phyloP scores from a whole-genome alignment of 30 jellyfish, hydroid and myxozoan genomes.

The Chironex yamaguchii region DNA sequence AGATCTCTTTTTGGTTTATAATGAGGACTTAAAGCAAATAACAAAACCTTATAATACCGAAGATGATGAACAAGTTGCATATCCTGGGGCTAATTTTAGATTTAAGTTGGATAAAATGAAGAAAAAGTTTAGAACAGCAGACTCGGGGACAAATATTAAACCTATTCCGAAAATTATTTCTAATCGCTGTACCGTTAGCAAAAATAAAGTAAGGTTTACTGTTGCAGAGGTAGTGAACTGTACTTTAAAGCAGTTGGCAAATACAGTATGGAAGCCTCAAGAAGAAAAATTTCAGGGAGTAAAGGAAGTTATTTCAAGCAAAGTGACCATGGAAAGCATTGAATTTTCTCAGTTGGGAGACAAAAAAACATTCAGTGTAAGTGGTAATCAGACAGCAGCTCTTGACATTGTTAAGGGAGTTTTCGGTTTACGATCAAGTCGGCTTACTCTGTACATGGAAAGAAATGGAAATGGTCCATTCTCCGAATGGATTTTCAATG shows the following conservation, averaged over 20 bases:
- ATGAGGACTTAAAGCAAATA: not conserved
- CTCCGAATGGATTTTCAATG: not conserved
- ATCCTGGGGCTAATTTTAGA: not conserved
- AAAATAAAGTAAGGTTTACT: not conserved
- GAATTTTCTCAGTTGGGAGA: not conserved
- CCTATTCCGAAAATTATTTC: not conserved
- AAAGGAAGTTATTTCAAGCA: not conserved
- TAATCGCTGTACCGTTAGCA: not conserved
- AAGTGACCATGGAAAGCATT: not conserved
- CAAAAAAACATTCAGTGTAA: not conserved
- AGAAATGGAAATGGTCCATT: not conserved
- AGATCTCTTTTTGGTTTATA: not conserved
- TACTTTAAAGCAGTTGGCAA: not conserved
- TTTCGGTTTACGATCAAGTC: not conserved
- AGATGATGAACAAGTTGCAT: not conserved
- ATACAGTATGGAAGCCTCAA: not conserved
- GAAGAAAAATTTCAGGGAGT: not conserved
- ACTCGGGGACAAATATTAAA: not conserved
- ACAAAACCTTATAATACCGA: not conserved
- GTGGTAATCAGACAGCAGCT: not conserved
- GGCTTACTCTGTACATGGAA: not conserved
- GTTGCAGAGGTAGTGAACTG: not conserved
- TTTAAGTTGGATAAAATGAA: not conserved
- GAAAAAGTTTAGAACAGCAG: not conserved
- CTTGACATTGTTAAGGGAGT: too few relatives aligned